Evolutionary conservation across 2,113 vertebrate species (phyloP).

Genomic region (Sula dactylatra): DNA sequence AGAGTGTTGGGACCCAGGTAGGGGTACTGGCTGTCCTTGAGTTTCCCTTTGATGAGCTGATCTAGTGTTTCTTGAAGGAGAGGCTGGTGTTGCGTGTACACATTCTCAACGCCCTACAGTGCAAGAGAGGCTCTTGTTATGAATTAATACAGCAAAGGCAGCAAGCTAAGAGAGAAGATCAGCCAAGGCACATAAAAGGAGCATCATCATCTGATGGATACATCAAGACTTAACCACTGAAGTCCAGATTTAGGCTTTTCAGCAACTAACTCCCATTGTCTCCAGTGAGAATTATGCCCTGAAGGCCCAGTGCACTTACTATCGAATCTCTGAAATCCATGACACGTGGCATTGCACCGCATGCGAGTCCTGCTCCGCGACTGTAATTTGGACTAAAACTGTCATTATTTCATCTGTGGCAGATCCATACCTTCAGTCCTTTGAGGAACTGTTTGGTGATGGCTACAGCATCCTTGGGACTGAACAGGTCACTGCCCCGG

Average conservation of each 20-base stretch:
- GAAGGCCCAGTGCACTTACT: background rate
- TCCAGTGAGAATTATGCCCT: background rate
- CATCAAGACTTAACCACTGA: too few relatives aligned
- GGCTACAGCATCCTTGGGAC: conserved; percentile 89
- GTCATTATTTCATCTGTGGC: fast-evolving
- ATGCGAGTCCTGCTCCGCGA: background rate
- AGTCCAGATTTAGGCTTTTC: background rate
- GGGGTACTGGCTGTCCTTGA: conserved; percentile 92
- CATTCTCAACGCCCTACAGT: conserved; percentile 90
- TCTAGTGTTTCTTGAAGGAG: conserved; percentile 92
- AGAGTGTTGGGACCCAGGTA: conserved; percentile 90
- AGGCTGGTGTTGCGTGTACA: conserved; percentile 95
- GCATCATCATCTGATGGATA: background rate
- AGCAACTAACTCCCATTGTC: background rate
- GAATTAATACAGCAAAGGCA: background rate
- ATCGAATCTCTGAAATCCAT: background rate
- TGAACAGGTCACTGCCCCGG: conserved; percentile 91
- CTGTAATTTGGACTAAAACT: background rate
- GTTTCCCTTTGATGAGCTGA: conserved; percentile 93
- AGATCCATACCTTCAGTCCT: conserved; percentile 85
- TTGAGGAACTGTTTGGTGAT: conserved; percentile 99
- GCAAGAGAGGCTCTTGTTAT: background rate
- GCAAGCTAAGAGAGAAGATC: background rate
- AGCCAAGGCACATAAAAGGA: background rate
- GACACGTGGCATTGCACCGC: background rate